Conservation (phyloP, 1,140 invertebrate species). For the Danaus plexippus region DNA sequence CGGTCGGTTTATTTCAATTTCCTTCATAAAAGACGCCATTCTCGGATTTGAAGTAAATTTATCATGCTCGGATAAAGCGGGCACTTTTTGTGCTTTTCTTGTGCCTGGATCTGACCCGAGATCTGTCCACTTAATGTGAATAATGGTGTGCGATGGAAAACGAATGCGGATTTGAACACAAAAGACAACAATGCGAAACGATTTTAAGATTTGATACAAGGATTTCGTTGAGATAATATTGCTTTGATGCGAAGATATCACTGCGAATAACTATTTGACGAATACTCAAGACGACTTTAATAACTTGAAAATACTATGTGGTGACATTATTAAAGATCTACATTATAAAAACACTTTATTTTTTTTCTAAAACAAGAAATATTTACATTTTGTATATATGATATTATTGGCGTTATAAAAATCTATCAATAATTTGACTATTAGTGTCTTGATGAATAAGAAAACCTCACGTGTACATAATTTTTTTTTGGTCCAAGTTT, state of each 20-base stretch:
- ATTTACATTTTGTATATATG: no score
- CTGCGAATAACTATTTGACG: no score
- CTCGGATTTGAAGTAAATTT: constrained; percentile 72
- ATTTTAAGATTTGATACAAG: constrained; percentile 68
- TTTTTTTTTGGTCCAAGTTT: no score
- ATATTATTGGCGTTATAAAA: no score
- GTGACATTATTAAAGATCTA: no score
- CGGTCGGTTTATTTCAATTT: constrained; percentile 73
- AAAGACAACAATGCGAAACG: constrained; percentile 69
- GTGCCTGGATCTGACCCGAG: constrained; percentile 70
- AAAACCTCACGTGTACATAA: no score
- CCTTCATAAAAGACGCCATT: constrained; percentile 71
- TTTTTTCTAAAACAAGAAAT: no score
- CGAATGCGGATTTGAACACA: constrained; percentile 68
- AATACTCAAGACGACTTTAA: no score
- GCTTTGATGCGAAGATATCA: constrained; percentile 10
- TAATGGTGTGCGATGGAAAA: constrained; percentile 72
- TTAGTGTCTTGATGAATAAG: no score
- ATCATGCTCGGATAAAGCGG: constrained; percentile 71
- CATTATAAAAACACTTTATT: neutral
- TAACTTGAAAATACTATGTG: no score
- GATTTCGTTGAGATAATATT: constrained; percentile 51
- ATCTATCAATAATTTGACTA: no score
- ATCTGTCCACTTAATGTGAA: constrained; percentile 73
- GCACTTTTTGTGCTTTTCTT: constrained; percentile 71